Percentiles rank a stretch among this genome's conserved stretches.
phyloP scores from a whole-genome alignment of 2,888 invertebrate genomes.

The Mongoloraphidia duomilia region DNA sequence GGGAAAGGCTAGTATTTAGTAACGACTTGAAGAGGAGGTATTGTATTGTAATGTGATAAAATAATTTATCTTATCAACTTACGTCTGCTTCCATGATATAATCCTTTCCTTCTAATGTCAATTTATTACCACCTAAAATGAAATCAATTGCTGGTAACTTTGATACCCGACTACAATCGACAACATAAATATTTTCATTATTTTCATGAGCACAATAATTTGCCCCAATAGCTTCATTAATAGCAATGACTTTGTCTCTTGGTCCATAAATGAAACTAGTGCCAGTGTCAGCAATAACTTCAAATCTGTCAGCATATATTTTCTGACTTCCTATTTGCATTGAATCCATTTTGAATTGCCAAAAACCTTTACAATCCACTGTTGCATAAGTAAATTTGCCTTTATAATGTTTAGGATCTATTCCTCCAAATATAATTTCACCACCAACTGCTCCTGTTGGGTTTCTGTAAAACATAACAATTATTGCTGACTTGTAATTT shows the following conservation, averaged over 20 bases:
- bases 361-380: conserved; percentile 78
- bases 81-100: conserved; percentile 84
- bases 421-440: conserved; percentile 87
- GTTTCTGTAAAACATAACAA: conserved; percentile 39
- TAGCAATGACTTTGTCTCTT: conserved; percentile 52
- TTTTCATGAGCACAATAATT: no score
- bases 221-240: conserved; percentile 82
- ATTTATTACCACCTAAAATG: conserved; percentile 56
- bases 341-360: conserved; percentile 90
- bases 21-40: no score
- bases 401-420: conserved; percentile 77
- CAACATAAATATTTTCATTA: no score
- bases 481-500: not conserved
- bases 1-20: no score
- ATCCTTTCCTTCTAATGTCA: conserved; percentile 66
- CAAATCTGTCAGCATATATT: conserved; percentile 70
- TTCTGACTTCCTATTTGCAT: conserved; percentile 37
- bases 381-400: conserved; percentile 84
- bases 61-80: no score
- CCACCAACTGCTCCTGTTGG: conserved; percentile 61
- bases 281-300: conserved; percentile 92
- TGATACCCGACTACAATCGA: conserved; percentile 69
- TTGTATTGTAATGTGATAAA: no score
- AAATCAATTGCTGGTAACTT: conserved; percentile 68
- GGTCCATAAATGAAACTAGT: conserved; percentile 95